These are phyloP conservation scores for Rotaria macrura DNA, from an alignment of 2,888 invertebrate genomes.

Conservation along the genomic window DNA sequence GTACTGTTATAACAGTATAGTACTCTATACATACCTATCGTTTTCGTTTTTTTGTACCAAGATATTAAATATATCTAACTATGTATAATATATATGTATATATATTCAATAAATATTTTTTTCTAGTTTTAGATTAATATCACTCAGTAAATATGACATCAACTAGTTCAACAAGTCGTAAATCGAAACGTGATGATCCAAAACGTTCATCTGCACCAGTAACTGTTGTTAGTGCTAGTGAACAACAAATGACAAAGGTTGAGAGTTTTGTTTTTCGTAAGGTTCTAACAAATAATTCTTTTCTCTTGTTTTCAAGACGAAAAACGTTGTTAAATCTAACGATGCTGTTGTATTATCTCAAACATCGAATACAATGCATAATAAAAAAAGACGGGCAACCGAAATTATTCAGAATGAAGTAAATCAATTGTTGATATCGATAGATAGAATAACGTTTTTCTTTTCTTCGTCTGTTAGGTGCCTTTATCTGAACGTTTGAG, in stretches of 20 bases:
- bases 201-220: neutral
- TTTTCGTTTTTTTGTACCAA: neutral
- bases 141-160: neutral
- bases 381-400: neutral
- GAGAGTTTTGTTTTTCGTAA: neutral
- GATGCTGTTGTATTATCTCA: slow-evolving; percentile 9
- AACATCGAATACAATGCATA: neutral
- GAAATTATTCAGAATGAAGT: slow-evolving; percentile 21
- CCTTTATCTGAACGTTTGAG: slow-evolving; percentile 30
- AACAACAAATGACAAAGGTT: neutral
- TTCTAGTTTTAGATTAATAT: neutral
- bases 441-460: too few relatives aligned
- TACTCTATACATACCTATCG: neutral
- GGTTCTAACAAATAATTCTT: neutral
- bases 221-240: neutral
- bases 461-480: neutral
- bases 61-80: neutral
- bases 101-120: neutral
- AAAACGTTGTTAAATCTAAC: neutral
- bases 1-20: neutral
- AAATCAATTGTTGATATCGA: too few relatives aligned
- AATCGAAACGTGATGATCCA: slow-evolving; percentile 4
- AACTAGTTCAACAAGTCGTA: neutral
- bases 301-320: neutral
- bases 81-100: neutral